Evolutionary conservation across 2,113 vertebrate species (phyloP), one percentile per base, ranked within the genome.

Genomic region (Hyperoodon ampullatus): DNA sequence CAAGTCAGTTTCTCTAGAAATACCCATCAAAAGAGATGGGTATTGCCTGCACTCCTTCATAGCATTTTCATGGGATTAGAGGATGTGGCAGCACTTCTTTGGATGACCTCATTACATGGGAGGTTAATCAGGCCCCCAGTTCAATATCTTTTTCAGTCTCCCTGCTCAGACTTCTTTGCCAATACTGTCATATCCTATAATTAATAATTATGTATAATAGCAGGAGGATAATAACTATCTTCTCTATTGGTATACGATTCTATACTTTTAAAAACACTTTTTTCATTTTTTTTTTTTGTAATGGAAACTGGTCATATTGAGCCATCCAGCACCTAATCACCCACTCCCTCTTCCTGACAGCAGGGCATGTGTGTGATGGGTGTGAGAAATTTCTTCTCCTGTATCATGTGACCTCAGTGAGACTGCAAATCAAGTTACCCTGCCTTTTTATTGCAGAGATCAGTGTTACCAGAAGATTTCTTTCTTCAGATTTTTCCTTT

Each of bases 11-110:
- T 83, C 11, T 94, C 63, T 39, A 90, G 50, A 84, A 92, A 93
- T 58, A 80, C 21, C 47, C 21, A 21, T 21, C 12, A 16, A 11
- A 60, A 12, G 61, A 4, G 5, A 35, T 60, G 28, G 8, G 9
- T 11, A 18, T 33, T 47, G 21, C 44, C 44, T 33, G 12, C 0
- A 44, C 7, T 4, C 3, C 6, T 47, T 5, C 2, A 0, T 58
- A 47, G 19, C 4, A 5, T 61, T 84, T 75, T 83, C 13, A 42
- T 15, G 74, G 16, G 24, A 39, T 66, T 53, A 28, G 15, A 71
- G 14, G 30, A 16, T 14, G 14, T 47, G 15, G 70, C 84, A 82
- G 19, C 8, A 23, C 61, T 68, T 89, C 16, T 77, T 75, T 87
- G n/a, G 0, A 21, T 83, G n/a, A 50, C 14, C 7, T 93, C 35